Evolutionary conservation across 2,888 invertebrate genomes (phyloP).

Genomic region (Panorpa germanica): DNA sequence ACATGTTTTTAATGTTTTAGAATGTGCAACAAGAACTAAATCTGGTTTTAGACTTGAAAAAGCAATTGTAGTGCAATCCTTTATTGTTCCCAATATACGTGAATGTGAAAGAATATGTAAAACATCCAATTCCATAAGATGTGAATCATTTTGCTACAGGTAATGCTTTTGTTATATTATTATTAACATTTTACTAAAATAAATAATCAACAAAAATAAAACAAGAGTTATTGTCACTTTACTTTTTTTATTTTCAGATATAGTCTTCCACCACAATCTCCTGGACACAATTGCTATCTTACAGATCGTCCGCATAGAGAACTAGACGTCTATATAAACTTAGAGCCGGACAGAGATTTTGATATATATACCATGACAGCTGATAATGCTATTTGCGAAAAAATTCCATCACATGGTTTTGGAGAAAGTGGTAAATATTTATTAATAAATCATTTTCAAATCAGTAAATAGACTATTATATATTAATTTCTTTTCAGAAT

Average conservation of each 20-base stretch:
- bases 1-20: slow-evolving; percentile 20
- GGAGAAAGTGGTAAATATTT: neutral
- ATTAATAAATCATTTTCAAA: slow-evolving; percentile 6
- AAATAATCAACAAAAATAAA: slow-evolving; percentile 2
- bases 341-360: slow-evolving; percentile 52
- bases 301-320: slow-evolving; percentile 50
- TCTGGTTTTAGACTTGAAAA: slow-evolving; percentile 57
- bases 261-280: slow-evolving; percentile 15
- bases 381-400: slow-evolving; percentile 29
- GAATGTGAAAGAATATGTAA: slow-evolving; percentile 63
- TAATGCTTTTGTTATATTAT: too few species aligned
- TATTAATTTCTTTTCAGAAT: slow-evolving; percentile 33
- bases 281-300: slow-evolving; percentile 60
- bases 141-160: slow-evolving; percentile 62
- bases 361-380: slow-evolving; percentile 62
- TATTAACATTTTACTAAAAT: slow-evolving; percentile 1
- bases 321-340: slow-evolving; percentile 52
- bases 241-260: slow-evolving; percentile 22
- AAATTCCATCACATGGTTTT: slow-evolving; percentile 13
- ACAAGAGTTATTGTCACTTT: slow-evolving; percentile 1
- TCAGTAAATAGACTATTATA: slow-evolving; percentile 9
- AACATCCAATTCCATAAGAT: slow-evolving; percentile 46
- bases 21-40: slow-evolving; percentile 55
- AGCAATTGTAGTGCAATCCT: slow-evolving; percentile 42
- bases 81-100: slow-evolving; percentile 44